A percentile compares a stretch with the other conserved stretches of the same genome.
Conservation (phyloP, 2,888 invertebrate genomes). For the Nomada ruficornis region DNA sequence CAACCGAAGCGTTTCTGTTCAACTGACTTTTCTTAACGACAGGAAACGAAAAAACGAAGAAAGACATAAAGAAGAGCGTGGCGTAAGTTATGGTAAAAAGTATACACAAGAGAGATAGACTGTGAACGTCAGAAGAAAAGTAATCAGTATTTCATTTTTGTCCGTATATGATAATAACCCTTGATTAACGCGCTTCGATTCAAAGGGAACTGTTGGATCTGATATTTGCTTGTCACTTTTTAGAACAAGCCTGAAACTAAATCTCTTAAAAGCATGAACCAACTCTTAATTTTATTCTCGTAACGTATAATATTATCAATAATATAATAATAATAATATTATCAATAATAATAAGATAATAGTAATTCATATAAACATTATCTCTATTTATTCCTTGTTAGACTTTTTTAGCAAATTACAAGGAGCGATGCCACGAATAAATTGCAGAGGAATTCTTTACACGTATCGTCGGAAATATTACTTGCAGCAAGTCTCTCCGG, state of each 20-base stretch:
- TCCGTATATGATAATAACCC: not conserved
- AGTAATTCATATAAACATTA: slow-evolving; percentile 83
- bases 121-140: slow-evolving; percentile 5
- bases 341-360: slow-evolving; percentile 72
- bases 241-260: slow-evolving; percentile 81
- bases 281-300: slow-evolving; percentile 80
- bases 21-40: not conserved
- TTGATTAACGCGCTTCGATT: slow-evolving; percentile 65
- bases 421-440: slow-evolving; percentile 65
- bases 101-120: not conserved
- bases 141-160: not conserved
- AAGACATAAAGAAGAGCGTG: not conserved
- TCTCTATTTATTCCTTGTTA: slow-evolving; percentile 79
- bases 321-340: slow-evolving; percentile 70
- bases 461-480: slow-evolving; percentile 61
- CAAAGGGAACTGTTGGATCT: slow-evolving; percentile 75
- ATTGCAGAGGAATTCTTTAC: slow-evolving; percentile 65
- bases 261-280: slow-evolving; percentile 82
- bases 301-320: slow-evolving; percentile 76
- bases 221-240: slow-evolving; percentile 68
- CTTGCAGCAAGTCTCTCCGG: slow-evolving; percentile 45
- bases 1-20: slow-evolving; percentile 69
- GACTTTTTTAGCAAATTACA: slow-evolving; percentile 68
- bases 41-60: too few species aligned
- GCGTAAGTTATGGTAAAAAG: not conserved